Evolutionary conservation across 2,113 vertebrate genomes (phyloP), one percentile per base, ranked within the genome.

Genomic region (Taxidea taxus): DNA sequence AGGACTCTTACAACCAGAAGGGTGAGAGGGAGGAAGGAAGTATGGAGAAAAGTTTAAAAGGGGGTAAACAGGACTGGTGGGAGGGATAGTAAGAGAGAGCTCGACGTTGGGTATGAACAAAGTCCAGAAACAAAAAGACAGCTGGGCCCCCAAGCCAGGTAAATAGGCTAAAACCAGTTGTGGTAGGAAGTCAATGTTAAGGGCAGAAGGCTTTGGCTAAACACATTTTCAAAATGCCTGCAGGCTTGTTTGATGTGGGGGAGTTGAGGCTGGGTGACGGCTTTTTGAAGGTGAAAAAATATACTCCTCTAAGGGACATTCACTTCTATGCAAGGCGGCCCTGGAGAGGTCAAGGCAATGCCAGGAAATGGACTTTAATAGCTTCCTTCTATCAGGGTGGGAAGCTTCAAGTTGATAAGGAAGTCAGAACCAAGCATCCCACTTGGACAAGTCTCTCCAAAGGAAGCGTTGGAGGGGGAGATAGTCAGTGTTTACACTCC

Each of bases 381-480:
- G 97, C 70, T 97, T 97, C 98, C 97, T 97, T 92, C 3, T 94
- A 97, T 94, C 97, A 95, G 97, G 66, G 77, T 96, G 94, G 97
- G 98, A 96, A 97, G 84, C 94, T 27, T 47, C n/a, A 0, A 42
- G 77, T 27, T 72, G 98, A 97, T 98, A 97, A 98, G 94, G 37
- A 89, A 62, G 90, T 72, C 49, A 75, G 95, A 97, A 70, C 60
- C 39, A 10, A 95, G 92, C 5, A 29, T 89, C 78, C 83, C 34
- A 14, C 81, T 44, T 66, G 91, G 58, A 70, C 72, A 66, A 66
- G 72, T 64, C 60, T 90, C 87, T 37, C 44, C 75, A n/a, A 25
- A 96, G 97, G 98, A 97, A 98, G 37, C 6, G 0, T 0, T 95
- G 97, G 56, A 72, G 62, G 25, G 75, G 92, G 70, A 98, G 98